Percentiles rank a stretch among this genome's conserved stretches.
Conservation (phyloP, 2,888 invertebrate species). For the Drosophila greeni region DNA sequence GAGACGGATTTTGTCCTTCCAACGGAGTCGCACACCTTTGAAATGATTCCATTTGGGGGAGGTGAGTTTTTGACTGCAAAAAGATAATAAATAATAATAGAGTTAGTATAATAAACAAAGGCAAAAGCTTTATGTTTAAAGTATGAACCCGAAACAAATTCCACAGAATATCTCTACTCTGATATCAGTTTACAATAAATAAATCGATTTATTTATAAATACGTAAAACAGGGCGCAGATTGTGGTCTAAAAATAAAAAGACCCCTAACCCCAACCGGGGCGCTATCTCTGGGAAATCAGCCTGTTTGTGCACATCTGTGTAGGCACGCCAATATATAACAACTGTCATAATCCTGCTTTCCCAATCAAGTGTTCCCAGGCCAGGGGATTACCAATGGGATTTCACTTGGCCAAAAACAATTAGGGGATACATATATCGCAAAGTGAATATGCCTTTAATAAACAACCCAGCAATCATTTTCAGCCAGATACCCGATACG, state of each 20-base stretch:
- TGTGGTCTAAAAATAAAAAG: conserved; percentile 26
- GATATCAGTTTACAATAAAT: conserved; percentile 20
- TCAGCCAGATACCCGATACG: conserved; percentile 3
- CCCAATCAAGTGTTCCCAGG: neutral
- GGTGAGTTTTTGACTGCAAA: conserved; percentile 94
- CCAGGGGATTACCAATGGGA: neutral
- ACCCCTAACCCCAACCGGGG: conserved; percentile 26
- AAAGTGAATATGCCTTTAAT: neutral
- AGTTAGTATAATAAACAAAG: neutral
- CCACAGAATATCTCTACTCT: neutral
- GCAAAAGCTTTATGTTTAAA: neutral
- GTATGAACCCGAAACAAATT: neutral
- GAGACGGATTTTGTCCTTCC: conserved; percentile 99
- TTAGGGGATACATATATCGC: conserved; percentile 4
- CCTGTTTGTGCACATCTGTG: conserved; percentile 8
- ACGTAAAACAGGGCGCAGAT: conserved; percentile 20
- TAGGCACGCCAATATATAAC: neutral
- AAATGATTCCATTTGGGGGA: conserved; percentile 99
- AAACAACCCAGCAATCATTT: conserved; percentile 14
- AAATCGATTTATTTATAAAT: conserved; percentile 38
- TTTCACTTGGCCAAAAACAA: conserved; percentile 13
- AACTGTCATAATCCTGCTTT: neutral
- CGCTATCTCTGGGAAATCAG: conserved; percentile 29
- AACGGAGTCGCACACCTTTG: conserved; percentile 96
- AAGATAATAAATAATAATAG: neutral